phyloP scores from a whole-genome alignment of 2,113 vertebrate genomes.

The Triplophysa dalaica region DNA sequence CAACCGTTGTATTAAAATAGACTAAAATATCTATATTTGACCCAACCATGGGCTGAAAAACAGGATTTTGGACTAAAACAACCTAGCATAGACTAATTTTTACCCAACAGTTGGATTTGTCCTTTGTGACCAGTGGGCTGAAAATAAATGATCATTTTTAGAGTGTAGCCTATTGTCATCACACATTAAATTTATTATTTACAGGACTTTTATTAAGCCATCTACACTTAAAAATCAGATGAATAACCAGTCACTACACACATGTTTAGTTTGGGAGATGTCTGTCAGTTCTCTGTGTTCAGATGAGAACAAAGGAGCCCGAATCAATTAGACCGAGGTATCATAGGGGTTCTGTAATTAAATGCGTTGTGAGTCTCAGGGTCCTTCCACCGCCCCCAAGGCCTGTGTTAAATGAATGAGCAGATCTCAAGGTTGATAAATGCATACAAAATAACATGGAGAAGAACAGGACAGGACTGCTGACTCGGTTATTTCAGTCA shows the following conservation, averaged over 20 bases:
- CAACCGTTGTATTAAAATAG: no score
- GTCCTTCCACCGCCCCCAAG: slow-evolving; percentile 16
- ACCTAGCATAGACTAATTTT: no score
- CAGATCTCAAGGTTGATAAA: slow-evolving; percentile 44
- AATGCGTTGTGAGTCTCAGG: slow-evolving; percentile 37
- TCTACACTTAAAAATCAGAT: background rate
- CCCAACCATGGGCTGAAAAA: no score
- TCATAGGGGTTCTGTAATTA: slow-evolving; percentile 38
- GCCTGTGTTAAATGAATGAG: slow-evolving; percentile 33
- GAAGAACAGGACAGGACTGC: slow-evolving; percentile 26
- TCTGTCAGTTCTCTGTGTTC: background rate
- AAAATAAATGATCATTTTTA: no score
- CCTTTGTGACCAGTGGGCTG: no score
- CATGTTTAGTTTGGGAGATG: no score
- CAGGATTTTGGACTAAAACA: no score
- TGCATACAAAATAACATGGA: slow-evolving; percentile 22
- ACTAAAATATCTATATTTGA: no score
- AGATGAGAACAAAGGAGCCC: slow-evolving; percentile 6
- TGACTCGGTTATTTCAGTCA: slow-evolving; percentile 22
- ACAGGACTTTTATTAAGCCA: background rate
- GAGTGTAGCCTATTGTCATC: no score
- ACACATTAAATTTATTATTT: no score
- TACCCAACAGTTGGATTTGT: no score
- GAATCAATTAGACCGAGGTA: slow-evolving; percentile 4
- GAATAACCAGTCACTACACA: background rate